Evolutionary conservation across 92 coral and sea anemone genomes (phyloP), one percentile per base, ranked within the genome.

Genomic region (Heteractis magnifica): DNA sequence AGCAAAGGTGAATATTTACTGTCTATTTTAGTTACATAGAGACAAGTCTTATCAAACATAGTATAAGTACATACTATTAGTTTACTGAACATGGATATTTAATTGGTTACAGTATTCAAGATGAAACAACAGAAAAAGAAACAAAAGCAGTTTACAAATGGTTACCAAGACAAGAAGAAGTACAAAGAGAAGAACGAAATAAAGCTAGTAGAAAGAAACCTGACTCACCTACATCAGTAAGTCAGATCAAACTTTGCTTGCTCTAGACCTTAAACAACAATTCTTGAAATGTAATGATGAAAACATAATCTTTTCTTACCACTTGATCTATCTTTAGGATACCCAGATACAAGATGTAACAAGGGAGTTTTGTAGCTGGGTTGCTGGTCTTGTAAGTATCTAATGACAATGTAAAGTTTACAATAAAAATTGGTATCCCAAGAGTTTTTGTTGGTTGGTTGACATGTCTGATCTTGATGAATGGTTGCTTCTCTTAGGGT

Each of bases 341-440:
- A 82, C 95, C 52, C 90, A 88, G 85, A 94, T 96, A 82, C 98
- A 96, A 82, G 95, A 90, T 60, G 99, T 96, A 26, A 96, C 99
- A 48, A 94, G 93, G 77, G 99, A 96, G 55, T 96, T 96, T 86
- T 96, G 99, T 77, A 86, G 86, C 75, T 96, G 99, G 99, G 99
- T 96, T 50, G 99, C 97, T 73, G 93, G 98, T 13, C 85, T 96
- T 90, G 99, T 96, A 51, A 90, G 99, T 83, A 77, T 26, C 49
- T 58, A 4, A 10, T 58, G 0, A 12, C 13, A 4, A 26, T 26
- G 26, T 26, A 26, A 26, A 26, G 26, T 26, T 26, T 26, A 26
- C 26, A 26, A 58, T 58, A 12, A 11, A 58, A n/a, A 58, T 58
- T 58, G n/a, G 64, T 3, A 1, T 58, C 8, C 64, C 23, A 15